Base-by-base conservation (phyloP, 1,140 invertebrate species). In the Phenacoccus solenopsis region DNA sequence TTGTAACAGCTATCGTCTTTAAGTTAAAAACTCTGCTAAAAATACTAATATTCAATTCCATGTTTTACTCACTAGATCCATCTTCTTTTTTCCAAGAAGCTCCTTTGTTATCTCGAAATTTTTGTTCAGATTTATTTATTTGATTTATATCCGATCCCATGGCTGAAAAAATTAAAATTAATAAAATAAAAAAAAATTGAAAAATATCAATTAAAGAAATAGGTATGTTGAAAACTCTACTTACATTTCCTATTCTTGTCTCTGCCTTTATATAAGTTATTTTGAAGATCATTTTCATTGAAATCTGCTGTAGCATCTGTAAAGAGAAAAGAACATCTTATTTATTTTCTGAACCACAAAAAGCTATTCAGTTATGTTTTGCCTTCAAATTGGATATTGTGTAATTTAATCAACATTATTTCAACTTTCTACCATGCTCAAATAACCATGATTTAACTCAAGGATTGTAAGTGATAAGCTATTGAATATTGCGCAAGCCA, bases 121-220 rank as follows among this genome's bases (percentile, higher is more conserved):
- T 64, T 22, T 24, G 25, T 25, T 64, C 59, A 13, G 59, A 64
- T 64, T 64, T 64, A 25, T 64, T 64, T 64, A 64, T 27, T 25
- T 25, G 59, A 25, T 64, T 64, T 64, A 64, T 64, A 25, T 64
- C 25, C 2, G 59, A 64, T 27, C 59, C 38, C 38, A 49, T 49
- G 38, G 13, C 38, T 49, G 16, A 49, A 49, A 49, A 49, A 4
- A 49, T 9, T 49, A 5, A 32, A 49, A 49, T n/a, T 10, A 49
- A n/a, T 49, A 2, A 2, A 49, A 49, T 16, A 49, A 49, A 49
- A 32, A 13, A 13, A 5, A 32, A 13, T 32, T 32, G 5, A 7
- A 5, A 32, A 32, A 32, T 32, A 32, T 32, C 30, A n/a, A n/a
- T n/a, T n/a, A n/a, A n/a, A n/a, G n/a, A n/a, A n/a, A n/a, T n/a